Conservation (phyloP, 1,140 invertebrate species). For the Wiebesia pumilae region DNA sequence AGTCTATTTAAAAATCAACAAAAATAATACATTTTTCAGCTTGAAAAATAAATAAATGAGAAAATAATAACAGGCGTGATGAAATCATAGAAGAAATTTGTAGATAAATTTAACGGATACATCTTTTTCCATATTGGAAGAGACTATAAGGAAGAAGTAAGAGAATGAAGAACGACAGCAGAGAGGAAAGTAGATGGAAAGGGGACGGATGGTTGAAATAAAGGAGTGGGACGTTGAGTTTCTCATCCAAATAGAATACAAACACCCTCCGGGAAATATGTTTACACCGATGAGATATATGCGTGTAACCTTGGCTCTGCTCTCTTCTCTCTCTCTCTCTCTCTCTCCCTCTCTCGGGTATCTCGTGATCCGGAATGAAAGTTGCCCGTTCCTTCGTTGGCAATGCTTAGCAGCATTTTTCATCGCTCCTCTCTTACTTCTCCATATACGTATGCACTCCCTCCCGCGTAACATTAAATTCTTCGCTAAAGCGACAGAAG, state of each 20-base stretch:
- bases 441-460: not conserved
- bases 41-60: not conserved
- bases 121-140: not conserved
- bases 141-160: constrained; percentile 41
- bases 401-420: constrained; percentile 6
- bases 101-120: not conserved
- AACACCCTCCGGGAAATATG: constrained; percentile 65
- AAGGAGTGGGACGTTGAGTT: constrained; percentile 30
- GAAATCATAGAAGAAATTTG: not conserved
- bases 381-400: not conserved
- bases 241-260: constrained; percentile 66
- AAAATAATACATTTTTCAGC: no score
- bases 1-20: not conserved
- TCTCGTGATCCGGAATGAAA: constrained; percentile 1
- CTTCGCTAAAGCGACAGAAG: not conserved
- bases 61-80: not conserved
- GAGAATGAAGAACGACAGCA: not conserved
- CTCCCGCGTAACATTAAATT: not conserved
- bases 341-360: no score
- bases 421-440: not conserved
- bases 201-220: constrained; percentile 36
- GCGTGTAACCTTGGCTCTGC: constrained; percentile 28
- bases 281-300: constrained; percentile 58
- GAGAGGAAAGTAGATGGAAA: constrained; percentile 17
- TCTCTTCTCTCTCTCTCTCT: no score